Base-by-base conservation (phyloP, 2,888 invertebrate species). In the Latheticus oryzae region DNA sequence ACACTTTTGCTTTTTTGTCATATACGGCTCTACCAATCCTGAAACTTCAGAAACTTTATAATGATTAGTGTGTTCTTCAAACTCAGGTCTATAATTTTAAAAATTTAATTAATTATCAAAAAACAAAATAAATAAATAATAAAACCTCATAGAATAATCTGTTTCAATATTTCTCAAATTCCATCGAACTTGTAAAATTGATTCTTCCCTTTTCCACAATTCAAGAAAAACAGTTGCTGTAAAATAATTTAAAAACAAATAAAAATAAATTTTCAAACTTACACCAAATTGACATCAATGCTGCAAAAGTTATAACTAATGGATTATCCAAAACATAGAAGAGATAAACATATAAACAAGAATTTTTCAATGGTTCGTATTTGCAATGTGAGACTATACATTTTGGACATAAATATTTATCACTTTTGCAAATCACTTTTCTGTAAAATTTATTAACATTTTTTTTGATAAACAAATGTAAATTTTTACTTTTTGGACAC, bases 351-450 rank as follows among this genome's bases (percentile, higher is more conserved):
- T 82, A 81, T 5, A 73, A 60, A 68, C 87, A 88, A 32, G 79
- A 81, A 8, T 78, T 76, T 7, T 73, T 71, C 4, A 88, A 74
- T 17, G 73, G 68, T 78, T 80, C 80, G 64, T 79, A 83, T 11
- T 77, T 71, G 66, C 86, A 87, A 15, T 64, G 51, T 3, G 73
- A 66, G 60, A 81, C 80, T 12, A 62, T 55, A 73, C 86, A 86
- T 8, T 79, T 71, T 0, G 87, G 86, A 67, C 87, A 87, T 76
- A 86, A 80, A 2, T 75, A 76, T 13, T 76, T 62, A 43, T 77
- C 70, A n/a, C 66, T 61, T 5, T 59, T 28, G 51, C 76, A 76
- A 5, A 70, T 56, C 61, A 74, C 74, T 3, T 62, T 42, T 7
- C 75, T 74, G 48, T 43, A 64, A 68, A n/a, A 33, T 5, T n/a